These are phyloP conservation scores for Pseudachorutes palmiensis DNA, from an alignment of 1,140 invertebrate species.

Conservation along the genomic window DNA sequence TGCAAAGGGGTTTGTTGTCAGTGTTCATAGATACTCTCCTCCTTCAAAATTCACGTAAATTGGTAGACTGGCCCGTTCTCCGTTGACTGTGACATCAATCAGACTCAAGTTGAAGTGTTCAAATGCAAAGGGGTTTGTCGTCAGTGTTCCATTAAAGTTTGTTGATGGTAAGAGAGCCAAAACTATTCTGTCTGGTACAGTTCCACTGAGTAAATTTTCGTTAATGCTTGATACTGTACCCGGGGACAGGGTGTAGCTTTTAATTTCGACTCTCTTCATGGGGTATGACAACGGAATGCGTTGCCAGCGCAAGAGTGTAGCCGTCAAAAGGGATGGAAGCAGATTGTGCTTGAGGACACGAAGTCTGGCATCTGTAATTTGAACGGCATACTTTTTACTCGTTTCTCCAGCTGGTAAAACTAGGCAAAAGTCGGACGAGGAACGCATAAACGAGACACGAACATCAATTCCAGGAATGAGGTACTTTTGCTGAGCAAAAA, in stretches of 20 bases:
- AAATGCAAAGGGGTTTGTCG: slow-evolving; percentile 27
- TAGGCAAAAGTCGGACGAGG: slow-evolving; percentile 18
- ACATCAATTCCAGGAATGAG: slow-evolving; percentile 27
- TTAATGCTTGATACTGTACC: slow-evolving; percentile 16
- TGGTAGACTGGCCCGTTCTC: no score
- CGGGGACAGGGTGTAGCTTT: slow-evolving; percentile 21
- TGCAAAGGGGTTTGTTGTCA: slow-evolving; percentile 22
- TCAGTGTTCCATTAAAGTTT: slow-evolving; percentile 19
- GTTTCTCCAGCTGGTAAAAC: not conserved
- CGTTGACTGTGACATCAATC: slow-evolving; percentile 25
- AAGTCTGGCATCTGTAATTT: slow-evolving; percentile 19
- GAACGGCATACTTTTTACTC: not conserved
- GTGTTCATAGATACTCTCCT: no score
- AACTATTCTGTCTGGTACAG: slow-evolving; percentile 27
- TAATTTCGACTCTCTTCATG: slow-evolving; percentile 28
- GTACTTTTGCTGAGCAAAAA: slow-evolving; percentile 25
- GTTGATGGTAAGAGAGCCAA: slow-evolving; percentile 25
- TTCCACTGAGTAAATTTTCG: slow-evolving; percentile 26
- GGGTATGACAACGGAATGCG: slow-evolving; percentile 18
- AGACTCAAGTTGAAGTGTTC: slow-evolving; percentile 12
- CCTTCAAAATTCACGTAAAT: no score
- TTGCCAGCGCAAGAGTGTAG: not conserved
- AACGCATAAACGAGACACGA: slow-evolving; percentile 6
- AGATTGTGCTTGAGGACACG: slow-evolving; percentile 7
- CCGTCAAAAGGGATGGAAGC: not conserved